phyloP scores from a whole-genome alignment of 2,888 invertebrate genomes.

The Baronia brevicornis region DNA sequence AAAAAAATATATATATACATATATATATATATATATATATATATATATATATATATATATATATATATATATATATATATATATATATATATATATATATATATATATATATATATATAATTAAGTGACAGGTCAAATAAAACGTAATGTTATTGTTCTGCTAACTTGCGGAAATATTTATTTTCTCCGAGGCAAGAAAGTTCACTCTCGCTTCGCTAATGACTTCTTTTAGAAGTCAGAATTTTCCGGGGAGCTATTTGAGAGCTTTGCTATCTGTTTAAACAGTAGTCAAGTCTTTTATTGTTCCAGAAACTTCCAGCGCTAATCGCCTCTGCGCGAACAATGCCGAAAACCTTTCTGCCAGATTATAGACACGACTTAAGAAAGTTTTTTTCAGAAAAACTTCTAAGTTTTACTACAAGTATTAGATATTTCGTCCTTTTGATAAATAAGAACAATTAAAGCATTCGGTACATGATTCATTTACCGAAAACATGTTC shows the following conservation, averaged over 20 bases:
- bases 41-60: too few species aligned
- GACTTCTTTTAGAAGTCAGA: slow-evolving; percentile 62
- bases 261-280: slow-evolving; percentile 56
- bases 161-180: slow-evolving; percentile 60
- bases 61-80: too few species aligned
- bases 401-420: too few species aligned
- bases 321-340: slow-evolving; percentile 29
- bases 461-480: too few species aligned
- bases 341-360: slow-evolving; percentile 21
- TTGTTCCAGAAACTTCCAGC: slow-evolving; percentile 33
- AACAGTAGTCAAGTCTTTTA: slow-evolving; percentile 52
- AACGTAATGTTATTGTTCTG: slow-evolving; percentile 48
- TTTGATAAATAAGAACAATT: too few species aligned
- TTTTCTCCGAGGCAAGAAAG: slow-evolving; percentile 50
- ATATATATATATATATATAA: slow-evolving; percentile 28
- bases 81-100: too few species aligned
- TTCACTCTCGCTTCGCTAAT: slow-evolving; percentile 61
- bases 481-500: too few species aligned
- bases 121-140: slow-evolving; percentile 33
- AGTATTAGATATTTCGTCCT: too few species aligned
- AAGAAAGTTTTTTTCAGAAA: slow-evolving; percentile 2
- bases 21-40: too few species aligned
- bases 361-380: slow-evolving; percentile 2
- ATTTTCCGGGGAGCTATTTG: slow-evolving; percentile 50
- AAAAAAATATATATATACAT: too few species aligned